Evolutionary conservation across 1,140 invertebrate genomes (phyloP), one percentile per base, ranked within the genome.

Genomic region (Drosophila biarmipes): DNA sequence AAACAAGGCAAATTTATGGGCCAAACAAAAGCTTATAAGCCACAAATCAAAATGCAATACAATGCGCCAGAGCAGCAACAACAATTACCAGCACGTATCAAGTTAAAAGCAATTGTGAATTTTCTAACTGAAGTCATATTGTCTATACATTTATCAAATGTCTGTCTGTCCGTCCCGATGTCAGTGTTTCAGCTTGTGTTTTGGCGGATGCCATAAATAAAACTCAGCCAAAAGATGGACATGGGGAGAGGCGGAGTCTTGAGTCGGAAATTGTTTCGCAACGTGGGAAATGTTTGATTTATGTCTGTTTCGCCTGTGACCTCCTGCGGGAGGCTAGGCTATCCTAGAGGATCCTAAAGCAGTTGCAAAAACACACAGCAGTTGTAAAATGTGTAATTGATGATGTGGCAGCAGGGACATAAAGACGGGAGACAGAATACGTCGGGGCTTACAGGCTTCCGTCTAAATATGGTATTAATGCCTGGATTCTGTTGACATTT

Each of bases 331-430:
- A 56, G 10, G 4, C 49, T n/a, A 31, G 3, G 24, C 24, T 3
- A 24, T 24, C 1, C 24, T 24, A 24, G 3, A 24, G 3, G 3
- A 24, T 24, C 24, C 24, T 5, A 2, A 4, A 4, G 24, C 3
- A 24, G 24, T 38, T n/a, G 6, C 8, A 15, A 11, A 46, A 49
- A 45, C 8, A 27, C 51, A 35, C 42, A 69, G 69, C 72, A 87
- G 82, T 87, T 87, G 82, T 87, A 87, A 87, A 87, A 87, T 87
- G 82, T 87, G 82, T 87, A 87, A 87, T 87, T 87, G 82, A 87
- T 87, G 82, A 87, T 87, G 82, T 87, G 84, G 82, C 84, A 87
- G 78, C 19, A 63, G 57, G 56, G 78, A 82, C 84, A 89, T 82
- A 75, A 81, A 86, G 73, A 75, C n/a, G 42, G 56, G 40, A 53